These are phyloP conservation scores for Druon quercuslanigerum DNA, from an alignment of 1,140 invertebrate species.

Conservation along the genomic window DNA sequence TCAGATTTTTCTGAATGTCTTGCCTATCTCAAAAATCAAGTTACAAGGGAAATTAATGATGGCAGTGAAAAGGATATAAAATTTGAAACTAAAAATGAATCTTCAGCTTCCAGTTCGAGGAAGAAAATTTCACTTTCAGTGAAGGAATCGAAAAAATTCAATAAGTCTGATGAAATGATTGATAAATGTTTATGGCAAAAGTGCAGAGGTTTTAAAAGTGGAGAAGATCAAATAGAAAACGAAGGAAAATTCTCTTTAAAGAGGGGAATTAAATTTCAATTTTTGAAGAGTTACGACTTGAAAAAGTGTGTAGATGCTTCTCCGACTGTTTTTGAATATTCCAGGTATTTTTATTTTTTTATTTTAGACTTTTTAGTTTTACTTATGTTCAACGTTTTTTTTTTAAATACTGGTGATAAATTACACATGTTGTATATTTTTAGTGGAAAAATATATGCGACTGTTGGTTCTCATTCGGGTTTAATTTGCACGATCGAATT, in stretches of 20 bases:
- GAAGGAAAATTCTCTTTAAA: slow-evolving; percentile 3
- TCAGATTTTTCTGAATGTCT: slow-evolving; percentile 51
- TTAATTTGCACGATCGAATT: slow-evolving; percentile 76
- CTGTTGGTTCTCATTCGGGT: slow-evolving; percentile 81
- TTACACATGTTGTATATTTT: slow-evolving; percentile 50
- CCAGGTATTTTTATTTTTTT: slow-evolving; percentile 70
- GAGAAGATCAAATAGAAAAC: slow-evolving; percentile 11
- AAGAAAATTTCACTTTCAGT: not conserved
- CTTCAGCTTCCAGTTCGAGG: too few species aligned
- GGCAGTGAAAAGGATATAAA: not conserved
- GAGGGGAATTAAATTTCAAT: slow-evolving; percentile 41
- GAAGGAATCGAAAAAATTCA: not conserved
- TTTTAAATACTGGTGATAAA: slow-evolving; percentile 63
- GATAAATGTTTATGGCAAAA: slow-evolving; percentile 65
- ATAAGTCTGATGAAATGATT: slow-evolving; percentile 16
- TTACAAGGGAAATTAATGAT: slow-evolving; percentile 32
- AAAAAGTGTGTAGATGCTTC: slow-evolving; percentile 85
- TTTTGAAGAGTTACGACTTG: slow-evolving; percentile 76
- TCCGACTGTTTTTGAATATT: slow-evolving; percentile 76
- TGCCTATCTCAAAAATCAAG: slow-evolving; percentile 46
- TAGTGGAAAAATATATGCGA: slow-evolving; percentile 63
- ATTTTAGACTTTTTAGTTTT: slow-evolving; percentile 5
- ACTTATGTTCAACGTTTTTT: slow-evolving; percentile 17
- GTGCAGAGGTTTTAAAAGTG: slow-evolving; percentile 62
- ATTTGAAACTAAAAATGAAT: too few species aligned